Base-by-base conservation (phyloP, 2,113 vertebrate species). In the Engystomops pustulosus region DNA sequence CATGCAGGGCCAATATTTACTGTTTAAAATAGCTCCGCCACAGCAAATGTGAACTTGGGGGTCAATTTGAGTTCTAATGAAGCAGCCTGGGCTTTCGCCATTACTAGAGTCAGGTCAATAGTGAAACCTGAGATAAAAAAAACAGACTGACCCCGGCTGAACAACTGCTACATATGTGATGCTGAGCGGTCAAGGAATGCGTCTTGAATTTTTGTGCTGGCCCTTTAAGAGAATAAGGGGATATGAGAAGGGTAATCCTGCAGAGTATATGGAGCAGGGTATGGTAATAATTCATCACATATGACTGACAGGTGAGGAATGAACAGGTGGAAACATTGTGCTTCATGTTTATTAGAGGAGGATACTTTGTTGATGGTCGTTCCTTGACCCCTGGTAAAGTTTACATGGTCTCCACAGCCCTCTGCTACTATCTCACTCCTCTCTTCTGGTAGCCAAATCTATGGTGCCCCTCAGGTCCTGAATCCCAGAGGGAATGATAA, bases 121-220 rank as follows among this genome's bases (percentile, higher is more conserved):
- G 27, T 76, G 72, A 76, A 76, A 76, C 72, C 47, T 36, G 72
- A 76, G 47, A 53, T n/a, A n/a, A n/a, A n/a, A n/a, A n/a, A 20
- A 18, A 10, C 44, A 23, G 47, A 55, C 47, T 17, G 72, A 53
- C 71, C 71, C 58, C 45, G 7, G 15, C 47, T 30, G 45, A 53
- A 53, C 72, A 76, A 76, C 72, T 76, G 72, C 25, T 11, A 20
- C 49, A 20, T 32, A 55, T 49, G 49, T 76, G n/a, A 14, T 71
- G 20, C 68, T 4, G 68, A 36, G 25, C 20, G 30, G 72, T n/a
- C 47, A 20, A n/a, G 72, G 72, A 76, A 76, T 76, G 27, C 18
- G 17, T 12, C 30, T 30, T 20, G 30, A 20, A 30, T 74, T 47
- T 45, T 72, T 47, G 70, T 47, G 27, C 25, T 74, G 70, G 27